Base-by-base conservation (phyloP, 92 coral and sea anemone genomes). In the Zoanthus solanderi region DNA sequence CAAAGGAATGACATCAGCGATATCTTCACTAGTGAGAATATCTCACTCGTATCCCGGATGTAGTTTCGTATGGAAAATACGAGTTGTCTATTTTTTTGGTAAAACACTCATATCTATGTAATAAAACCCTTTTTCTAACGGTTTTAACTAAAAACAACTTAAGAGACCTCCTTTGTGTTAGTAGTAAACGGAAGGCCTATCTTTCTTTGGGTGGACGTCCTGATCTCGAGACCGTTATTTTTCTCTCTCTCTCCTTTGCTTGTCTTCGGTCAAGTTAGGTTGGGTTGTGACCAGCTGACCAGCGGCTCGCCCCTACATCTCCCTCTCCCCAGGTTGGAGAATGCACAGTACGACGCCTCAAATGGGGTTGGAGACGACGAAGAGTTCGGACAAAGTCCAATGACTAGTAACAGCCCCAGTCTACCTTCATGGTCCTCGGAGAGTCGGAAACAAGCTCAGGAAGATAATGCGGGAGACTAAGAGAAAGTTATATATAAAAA, bases 261-360 rank as follows among this genome's bases (percentile, higher is more conserved):
- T 81, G 85, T 81, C 85, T 81, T 71, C 85, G 85, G 85, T 81
- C 85, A 81, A 81, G 85, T 81, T 81, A 81, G 85, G 85, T 81
- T 81, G 85, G 85, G 85, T 81, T 81, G 85, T 81, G 85, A 81
- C 85, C 85, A 81, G 85, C 47, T 81, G 60, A 81, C 85, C 75
- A 81, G 85, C 46, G 74, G 85, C 76, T 81, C 85, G 85, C 85
- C 85, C 63, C 85, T 81, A 28, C 85, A 81, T 81, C 85, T 81
- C 75, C 85, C 85, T 81, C 85, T 81, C 85, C 85, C 85, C 74
- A 81, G 85, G 85, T 81, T 81, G 85, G 85, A 81, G 85, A 81
- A 81, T 52, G 71, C 85, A 2, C 85, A 81, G 47, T 81, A 81
- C 15, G 85, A 81, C 17, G 75, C 75, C 75, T 66, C 85, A 30